Conservation (phyloP, 1,140 invertebrate species). For the Euura saliciscinereae region DNA sequence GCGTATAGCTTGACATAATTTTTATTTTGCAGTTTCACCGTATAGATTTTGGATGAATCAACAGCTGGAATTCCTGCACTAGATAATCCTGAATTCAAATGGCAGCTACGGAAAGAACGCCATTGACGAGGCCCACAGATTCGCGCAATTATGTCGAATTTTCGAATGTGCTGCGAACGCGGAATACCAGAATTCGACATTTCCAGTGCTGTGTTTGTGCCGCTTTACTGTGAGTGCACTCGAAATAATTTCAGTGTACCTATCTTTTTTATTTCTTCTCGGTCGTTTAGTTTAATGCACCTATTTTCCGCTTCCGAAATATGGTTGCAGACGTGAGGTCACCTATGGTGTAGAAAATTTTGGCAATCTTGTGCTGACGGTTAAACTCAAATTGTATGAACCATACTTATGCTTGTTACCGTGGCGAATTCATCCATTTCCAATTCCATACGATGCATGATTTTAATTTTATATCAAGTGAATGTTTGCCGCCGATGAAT, state of each 20-base stretch:
- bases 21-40: neutral
- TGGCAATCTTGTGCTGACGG: too few relatives aligned
- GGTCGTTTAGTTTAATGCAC: slow-evolving; percentile 3
- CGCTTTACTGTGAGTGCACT: slow-evolving; percentile 66
- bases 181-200: slow-evolving; percentile 66
- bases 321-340: too few relatives aligned
- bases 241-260: neutral
- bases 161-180: slow-evolving; percentile 61
- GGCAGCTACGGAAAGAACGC: slow-evolving; percentile 61
- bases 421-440: too few relatives aligned
- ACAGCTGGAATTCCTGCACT: neutral
- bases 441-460: too few relatives aligned
- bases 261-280: too few relatives aligned
- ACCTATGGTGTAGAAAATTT: too few relatives aligned
- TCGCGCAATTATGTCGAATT: slow-evolving; percentile 70
- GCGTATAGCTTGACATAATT: neutral
- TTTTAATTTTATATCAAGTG: too few relatives aligned
- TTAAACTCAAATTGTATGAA: too few relatives aligned
- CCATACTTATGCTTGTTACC: too few relatives aligned
- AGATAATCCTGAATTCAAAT: slow-evolving; percentile 4
- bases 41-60: neutral
- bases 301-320: slow-evolving; percentile 8
- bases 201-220: slow-evolving; percentile 75
- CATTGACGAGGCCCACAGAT: slow-evolving; percentile 52
- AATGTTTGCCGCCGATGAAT: too few relatives aligned